phyloP scores from a whole-genome alignment of 2,888 invertebrate species.

The Caenorhabditis sp. region DNA sequence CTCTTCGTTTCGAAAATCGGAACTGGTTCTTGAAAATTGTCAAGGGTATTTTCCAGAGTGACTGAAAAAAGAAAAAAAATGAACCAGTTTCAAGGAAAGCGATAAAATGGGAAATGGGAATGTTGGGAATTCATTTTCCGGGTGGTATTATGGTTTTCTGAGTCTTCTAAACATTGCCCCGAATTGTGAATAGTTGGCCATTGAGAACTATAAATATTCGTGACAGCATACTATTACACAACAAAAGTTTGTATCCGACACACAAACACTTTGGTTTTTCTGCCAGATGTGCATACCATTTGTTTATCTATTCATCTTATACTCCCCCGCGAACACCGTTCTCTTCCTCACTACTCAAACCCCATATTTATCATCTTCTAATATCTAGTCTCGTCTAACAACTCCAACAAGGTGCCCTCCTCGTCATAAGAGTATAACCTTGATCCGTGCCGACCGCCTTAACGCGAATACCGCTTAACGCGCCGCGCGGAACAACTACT shows the following conservation, averaged over 20 bases:
- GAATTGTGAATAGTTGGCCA: too few relatives aligned
- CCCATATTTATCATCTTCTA: constrained; percentile 18
- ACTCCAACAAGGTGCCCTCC: constrained; percentile 26
- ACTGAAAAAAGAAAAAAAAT: too few relatives aligned
- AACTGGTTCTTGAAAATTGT: too few relatives aligned
- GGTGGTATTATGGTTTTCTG: too few relatives aligned
- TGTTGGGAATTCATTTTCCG: too few relatives aligned
- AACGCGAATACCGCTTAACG: constrained; percentile 30
- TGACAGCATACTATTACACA: too few relatives aligned
- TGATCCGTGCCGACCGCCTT: constrained; percentile 63
- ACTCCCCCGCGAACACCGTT: background rate
- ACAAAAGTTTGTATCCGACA: background rate
- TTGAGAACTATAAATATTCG: too few relatives aligned
- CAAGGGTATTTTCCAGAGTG: too few relatives aligned
- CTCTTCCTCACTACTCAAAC: background rate
- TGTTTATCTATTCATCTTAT: constrained; percentile 33
- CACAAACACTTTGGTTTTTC: background rate
- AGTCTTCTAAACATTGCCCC: too few relatives aligned
- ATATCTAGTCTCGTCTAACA: constrained; percentile 22
- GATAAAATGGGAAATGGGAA: too few relatives aligned
- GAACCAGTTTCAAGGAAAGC: too few relatives aligned
- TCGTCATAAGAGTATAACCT: constrained; percentile 44
- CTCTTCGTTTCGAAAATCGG: too few relatives aligned
- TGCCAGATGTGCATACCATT: constrained; percentile 35
- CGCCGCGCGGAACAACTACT: constrained; percentile 12